A percentile compares a stretch with the other conserved stretches of the same genome.
Conservation (phyloP, 1,140 invertebrate species). For the Vanessa tameamea region DNA sequence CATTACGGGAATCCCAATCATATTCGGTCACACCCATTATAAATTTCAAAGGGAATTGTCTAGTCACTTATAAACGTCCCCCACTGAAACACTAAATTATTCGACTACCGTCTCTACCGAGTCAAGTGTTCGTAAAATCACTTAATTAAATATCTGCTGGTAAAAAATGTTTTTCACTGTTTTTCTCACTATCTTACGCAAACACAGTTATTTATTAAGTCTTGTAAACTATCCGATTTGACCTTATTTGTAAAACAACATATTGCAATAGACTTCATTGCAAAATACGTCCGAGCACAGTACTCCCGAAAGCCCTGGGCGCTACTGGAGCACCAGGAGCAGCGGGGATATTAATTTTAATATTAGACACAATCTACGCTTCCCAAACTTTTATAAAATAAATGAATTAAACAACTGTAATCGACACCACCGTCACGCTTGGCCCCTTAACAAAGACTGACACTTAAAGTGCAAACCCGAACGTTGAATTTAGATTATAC, state of each 20-base stretch:
- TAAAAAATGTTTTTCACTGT: slow-evolving; percentile 28
- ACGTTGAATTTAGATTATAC: slow-evolving; percentile 17
- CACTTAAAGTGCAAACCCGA: slow-evolving; percentile 13
- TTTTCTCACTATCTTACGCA: slow-evolving; percentile 66
- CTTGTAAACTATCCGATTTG: slow-evolving; percentile 50
- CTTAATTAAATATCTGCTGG: neutral
- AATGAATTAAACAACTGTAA: slow-evolving; percentile 9
- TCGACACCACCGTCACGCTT: slow-evolving; percentile 9
- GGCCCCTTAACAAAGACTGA: slow-evolving; percentile 19
- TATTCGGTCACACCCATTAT: slow-evolving; percentile 77
- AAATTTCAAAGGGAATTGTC: slow-evolving; percentile 47
- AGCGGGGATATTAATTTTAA: slow-evolving; percentile 77
- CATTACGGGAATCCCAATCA: slow-evolving; percentile 75
- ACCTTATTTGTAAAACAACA: slow-evolving; percentile 58
- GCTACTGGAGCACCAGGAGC: slow-evolving; percentile 72
- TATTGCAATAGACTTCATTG: slow-evolving; percentile 61
- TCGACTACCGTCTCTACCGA: slow-evolving; percentile 39
- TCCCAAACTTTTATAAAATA: slow-evolving; percentile 59
- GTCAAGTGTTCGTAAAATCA: slow-evolving; percentile 6
- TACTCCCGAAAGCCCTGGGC: slow-evolving; percentile 65
- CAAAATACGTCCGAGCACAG: slow-evolving; percentile 55
- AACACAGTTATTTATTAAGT: slow-evolving; percentile 68
- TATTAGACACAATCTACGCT: slow-evolving; percentile 68
- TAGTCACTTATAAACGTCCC: slow-evolving; percentile 47
- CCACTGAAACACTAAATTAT: slow-evolving; percentile 55